These are phyloP conservation scores for Synanthedon vespiformis DNA, from an alignment of 2,888 invertebrate genomes.

Conservation along the genomic window DNA sequence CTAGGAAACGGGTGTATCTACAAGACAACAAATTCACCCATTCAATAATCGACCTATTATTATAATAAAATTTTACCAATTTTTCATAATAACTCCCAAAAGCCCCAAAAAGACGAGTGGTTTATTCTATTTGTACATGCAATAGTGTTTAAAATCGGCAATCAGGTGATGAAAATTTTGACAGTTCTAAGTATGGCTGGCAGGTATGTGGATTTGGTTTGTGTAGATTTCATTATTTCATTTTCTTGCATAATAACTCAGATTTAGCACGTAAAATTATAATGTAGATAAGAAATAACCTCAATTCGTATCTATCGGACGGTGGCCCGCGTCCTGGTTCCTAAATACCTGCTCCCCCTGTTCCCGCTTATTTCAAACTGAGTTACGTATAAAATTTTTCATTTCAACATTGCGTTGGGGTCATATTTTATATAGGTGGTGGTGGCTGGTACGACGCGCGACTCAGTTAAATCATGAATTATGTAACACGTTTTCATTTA, in stretches of 20 bases:
- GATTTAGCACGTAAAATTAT: too few species aligned
- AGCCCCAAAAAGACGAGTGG: too few species aligned
- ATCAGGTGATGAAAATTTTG: conserved; percentile 38
- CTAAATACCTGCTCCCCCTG: conserved; percentile 22
- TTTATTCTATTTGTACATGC: too few species aligned
- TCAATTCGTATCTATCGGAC: conserved; percentile 11
- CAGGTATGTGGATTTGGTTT: conserved; percentile 53
- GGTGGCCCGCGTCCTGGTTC: conserved; percentile 21
- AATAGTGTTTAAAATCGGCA: background rate
- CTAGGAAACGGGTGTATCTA: conserved; percentile 69
- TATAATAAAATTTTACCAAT: too few species aligned
- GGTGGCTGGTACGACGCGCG: conserved; percentile 52
- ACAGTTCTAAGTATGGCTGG: conserved; percentile 58
- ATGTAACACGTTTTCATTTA: too few species aligned
- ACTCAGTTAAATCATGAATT: background rate
- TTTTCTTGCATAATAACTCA: background rate
- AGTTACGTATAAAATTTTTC: conserved; percentile 47
- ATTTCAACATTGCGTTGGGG: conserved; percentile 36
- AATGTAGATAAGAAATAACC: too few species aligned
- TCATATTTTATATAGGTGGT: conserved; percentile 15
- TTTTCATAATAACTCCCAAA: too few species aligned
- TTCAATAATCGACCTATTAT: too few species aligned
- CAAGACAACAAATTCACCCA: conserved; percentile 58
- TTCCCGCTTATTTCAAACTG: conserved; percentile 21
- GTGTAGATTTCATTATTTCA: background rate